phyloP scores from a whole-genome alignment of 2,113 vertebrate genomes.

The Prolemur simus region DNA sequence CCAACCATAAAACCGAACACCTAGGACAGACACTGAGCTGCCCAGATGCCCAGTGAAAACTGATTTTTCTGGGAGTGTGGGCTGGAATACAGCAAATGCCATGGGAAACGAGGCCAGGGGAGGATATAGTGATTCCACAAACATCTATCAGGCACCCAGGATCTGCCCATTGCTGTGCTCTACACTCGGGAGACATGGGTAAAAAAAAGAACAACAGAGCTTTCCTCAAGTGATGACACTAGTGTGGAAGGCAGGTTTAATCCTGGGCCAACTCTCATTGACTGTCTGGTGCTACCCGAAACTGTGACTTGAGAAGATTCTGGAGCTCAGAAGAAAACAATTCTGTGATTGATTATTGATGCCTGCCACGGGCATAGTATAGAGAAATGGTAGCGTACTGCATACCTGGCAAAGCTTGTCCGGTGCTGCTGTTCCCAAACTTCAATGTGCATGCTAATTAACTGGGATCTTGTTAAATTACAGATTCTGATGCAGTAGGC shows the following conservation, averaged over 20 bases:
- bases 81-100: background rate
- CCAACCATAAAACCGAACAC: background rate
- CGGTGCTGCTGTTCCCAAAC: fast-evolving
- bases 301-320: background rate
- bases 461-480: background rate
- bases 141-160: background rate
- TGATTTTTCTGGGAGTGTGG: background rate
- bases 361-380: background rate
- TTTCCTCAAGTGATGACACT: background rate
- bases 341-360: slow-evolving; percentile 2
- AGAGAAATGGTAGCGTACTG: no score
- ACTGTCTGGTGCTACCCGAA: background rate
- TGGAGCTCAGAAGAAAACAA: background rate
- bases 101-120: no score
- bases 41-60: background rate
- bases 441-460: background rate
- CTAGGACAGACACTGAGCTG: no score
- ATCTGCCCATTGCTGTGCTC: fast-evolving
- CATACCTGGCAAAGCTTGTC: background rate
- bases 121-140: background rate
- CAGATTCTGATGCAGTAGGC: background rate
- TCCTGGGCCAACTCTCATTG: background rate
- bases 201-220: background rate
- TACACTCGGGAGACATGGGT: background rate
- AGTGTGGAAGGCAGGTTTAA: background rate